Conservation (phyloP, 2,797 vertebrate species). For the Gymnothorax javanicus region DNA sequence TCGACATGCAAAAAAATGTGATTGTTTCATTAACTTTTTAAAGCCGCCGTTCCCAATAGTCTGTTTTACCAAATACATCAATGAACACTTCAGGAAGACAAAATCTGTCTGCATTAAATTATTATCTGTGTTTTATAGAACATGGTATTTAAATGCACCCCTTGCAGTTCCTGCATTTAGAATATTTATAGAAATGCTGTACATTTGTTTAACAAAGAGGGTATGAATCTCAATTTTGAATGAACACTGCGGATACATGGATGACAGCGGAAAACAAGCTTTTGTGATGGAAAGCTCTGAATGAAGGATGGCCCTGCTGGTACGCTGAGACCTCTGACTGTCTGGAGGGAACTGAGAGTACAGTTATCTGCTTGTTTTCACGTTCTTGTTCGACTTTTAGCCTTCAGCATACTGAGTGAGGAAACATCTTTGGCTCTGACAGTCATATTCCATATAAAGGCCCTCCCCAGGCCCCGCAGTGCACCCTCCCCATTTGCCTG, state of each 20-base stretch:
- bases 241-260: background rate
- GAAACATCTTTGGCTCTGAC: conserved; percentile 29
- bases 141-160: background rate
- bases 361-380: conserved; percentile 12
- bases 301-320: background rate
- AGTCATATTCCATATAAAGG: conserved; percentile 34
- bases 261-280: background rate
- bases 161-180: background rate
- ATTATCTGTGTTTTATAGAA: background rate
- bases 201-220: background rate
- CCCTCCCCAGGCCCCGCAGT: conserved; percentile 37
- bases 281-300: background rate
- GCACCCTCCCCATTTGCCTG: conserved; percentile 57
- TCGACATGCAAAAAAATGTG: background rate
- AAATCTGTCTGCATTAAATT: background rate
- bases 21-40: background rate
- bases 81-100: no score
- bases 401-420: conserved; percentile 37
- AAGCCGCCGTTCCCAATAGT: background rate
- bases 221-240: background rate
- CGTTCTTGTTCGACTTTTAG: conserved; percentile 23
- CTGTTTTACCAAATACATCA: background rate
- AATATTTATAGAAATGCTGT: background rate
- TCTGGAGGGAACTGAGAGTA: conserved; percentile 17
- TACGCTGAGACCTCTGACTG: background rate